A percentile compares a stretch with the other conserved stretches of the same genome.
These are phyloP conservation scores for Arizona elegans DNA, from an alignment of 2,113 vertebrate species.

Conservation along the genomic window DNA sequence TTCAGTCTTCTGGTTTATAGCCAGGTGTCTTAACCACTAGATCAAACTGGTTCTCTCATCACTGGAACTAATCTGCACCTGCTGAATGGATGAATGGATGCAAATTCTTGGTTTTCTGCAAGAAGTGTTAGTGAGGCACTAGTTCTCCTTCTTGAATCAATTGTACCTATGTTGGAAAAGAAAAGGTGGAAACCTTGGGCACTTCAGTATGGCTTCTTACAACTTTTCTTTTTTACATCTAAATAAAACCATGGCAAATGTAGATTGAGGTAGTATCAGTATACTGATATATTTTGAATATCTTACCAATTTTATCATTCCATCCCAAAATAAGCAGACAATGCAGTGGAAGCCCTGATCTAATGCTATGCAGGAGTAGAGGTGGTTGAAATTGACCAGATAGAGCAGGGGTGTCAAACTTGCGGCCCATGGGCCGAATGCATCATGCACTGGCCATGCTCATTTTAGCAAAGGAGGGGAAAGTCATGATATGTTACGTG, in stretches of 20 bases:
- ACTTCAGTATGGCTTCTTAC: background rate
- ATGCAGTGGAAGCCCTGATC: background rate
- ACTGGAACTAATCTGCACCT: background rate
- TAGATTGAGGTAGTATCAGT: background rate
- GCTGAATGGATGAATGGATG: background rate
- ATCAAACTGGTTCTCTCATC: background rate
- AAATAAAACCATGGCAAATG: background rate
- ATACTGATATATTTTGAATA: background rate
- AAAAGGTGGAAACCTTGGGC: background rate
- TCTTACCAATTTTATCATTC: background rate
- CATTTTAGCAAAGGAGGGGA: too few species aligned
- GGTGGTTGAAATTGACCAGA: background rate
- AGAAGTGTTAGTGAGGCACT: background rate
- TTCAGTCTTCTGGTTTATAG: background rate
- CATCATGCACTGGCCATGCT: accelerated
- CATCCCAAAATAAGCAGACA: background rate
- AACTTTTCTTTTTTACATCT: background rate
- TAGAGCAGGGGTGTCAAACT: background rate
- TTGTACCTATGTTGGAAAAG: background rate
- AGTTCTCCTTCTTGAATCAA: background rate
- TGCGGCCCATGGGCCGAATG: accelerated
- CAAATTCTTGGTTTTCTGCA: background rate
- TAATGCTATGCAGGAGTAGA: background rate
- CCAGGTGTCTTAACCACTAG: background rate
- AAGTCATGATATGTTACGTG: too few species aligned